Conservation (phyloP, 35 echinoderm and acorn worm genomes). For the Nesometra sesokonis region DNA sequence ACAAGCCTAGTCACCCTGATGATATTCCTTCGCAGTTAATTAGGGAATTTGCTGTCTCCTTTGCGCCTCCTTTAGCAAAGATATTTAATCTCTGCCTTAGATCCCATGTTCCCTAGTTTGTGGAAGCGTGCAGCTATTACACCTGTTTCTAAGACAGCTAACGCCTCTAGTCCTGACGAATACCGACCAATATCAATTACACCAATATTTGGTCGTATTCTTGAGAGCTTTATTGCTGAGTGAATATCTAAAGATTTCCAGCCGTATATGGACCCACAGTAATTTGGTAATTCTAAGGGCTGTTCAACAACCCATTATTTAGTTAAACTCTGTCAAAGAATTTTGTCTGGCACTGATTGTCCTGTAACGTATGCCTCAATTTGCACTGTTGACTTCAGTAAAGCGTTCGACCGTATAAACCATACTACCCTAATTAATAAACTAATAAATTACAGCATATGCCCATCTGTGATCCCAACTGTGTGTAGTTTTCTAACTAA, state of each 20-base stretch:
- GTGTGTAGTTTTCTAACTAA: conserved; percentile 24
- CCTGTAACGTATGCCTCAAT: background rate
- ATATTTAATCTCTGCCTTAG: too few relatives aligned
- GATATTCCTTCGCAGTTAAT: too few relatives aligned
- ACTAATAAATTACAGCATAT: too few relatives aligned
- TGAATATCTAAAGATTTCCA: conserved; percentile 6
- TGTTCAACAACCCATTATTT: conserved; percentile 18
- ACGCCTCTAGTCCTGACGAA: too few relatives aligned
- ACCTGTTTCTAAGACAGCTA: too few relatives aligned
- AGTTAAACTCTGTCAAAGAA: conserved; percentile 7
- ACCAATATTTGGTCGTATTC: conserved; percentile 2
- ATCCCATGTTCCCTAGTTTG: too few relatives aligned
- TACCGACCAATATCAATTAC: conserved; percentile 11
- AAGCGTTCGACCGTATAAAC: conserved; percentile 10
- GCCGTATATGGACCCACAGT: background rate
- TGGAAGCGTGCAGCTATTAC: too few relatives aligned
- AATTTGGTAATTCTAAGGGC: conserved; percentile 20
- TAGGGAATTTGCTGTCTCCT: too few relatives aligned
- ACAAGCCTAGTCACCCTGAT: too few relatives aligned
- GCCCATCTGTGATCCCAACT: background rate
- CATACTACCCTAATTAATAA: too few relatives aligned
- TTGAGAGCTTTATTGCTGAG: conserved; percentile 16
- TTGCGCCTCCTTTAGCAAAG: too few relatives aligned
- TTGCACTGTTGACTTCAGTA: conserved; percentile 14
- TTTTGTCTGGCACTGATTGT: conserved; percentile 4